Evolutionary conservation across 2,888 invertebrate species (phyloP), one percentile per base, ranked within the genome.

Genomic region (Petrophora chlorosata): DNA sequence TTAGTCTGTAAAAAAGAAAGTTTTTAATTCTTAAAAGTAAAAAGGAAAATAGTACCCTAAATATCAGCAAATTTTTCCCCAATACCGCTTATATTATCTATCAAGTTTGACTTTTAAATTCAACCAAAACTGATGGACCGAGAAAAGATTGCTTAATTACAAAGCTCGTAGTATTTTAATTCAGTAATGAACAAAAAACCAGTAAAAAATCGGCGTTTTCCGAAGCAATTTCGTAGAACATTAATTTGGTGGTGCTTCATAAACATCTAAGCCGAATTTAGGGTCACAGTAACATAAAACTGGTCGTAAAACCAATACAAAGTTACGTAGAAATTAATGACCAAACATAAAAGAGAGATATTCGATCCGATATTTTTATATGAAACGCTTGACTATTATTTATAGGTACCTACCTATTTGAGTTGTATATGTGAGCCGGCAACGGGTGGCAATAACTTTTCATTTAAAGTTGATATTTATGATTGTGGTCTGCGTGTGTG

Each of bases 281-380:
- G 67, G 63, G 66, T 61, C 63, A 61, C 67, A 63, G 56, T 50
- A 63, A 72, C 74, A 71, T 78, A 76, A 80, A 81, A 70, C 61
- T 44, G 61, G 43, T 65, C 70, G 70, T 79, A 76, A 80, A 78
- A 71, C 55, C 60, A 68, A 65, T 68, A 73, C 69, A 67, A 73
- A 75, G 61, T 70, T 65, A 55, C 64, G 57, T 56, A 65, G 64
- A 76, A 73, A 76, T 75, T 78, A 73, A 77, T 74, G 72, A 63
- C 61, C 49, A 29, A 54, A 60, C 61, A 67, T 62, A 66, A 65
- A 57, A 70, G 43, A 52, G 66, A 67, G 63, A 71, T n/a, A n/a
- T 65, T 66, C 61, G 63, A 70, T 59, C 32, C 36, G 36, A 61
- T 62, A 61, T 55, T 66, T 67, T 67, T 73, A 56, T 61, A 54